These are phyloP conservation scores for Anser brachyrhynchus DNA, from an alignment of 2,113 vertebrate genomes.

Conservation along the genomic window DNA sequence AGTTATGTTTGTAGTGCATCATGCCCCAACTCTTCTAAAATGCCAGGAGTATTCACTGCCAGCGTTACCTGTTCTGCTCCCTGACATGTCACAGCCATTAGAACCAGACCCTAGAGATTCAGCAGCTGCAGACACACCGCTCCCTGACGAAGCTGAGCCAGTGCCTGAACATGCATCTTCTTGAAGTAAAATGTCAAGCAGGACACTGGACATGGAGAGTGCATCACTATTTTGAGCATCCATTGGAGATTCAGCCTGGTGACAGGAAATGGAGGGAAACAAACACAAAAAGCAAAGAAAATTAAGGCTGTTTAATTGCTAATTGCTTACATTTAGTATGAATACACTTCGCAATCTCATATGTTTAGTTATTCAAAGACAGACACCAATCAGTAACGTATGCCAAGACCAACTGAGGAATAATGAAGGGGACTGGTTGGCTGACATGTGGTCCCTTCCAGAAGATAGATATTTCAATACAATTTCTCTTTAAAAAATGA, in stretches of 20 bases:
- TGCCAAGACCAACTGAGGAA: background rate
- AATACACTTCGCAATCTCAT: background rate
- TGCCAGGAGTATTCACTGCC: background rate
- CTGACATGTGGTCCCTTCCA: background rate
- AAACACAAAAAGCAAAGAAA: background rate
- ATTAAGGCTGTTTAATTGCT: background rate
- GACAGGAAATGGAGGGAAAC: background rate
- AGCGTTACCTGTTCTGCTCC: slow-evolving; percentile 84
- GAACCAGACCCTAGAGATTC: slow-evolving; percentile 88
- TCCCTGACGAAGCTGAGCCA: slow-evolving; percentile 86
- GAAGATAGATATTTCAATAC: background rate
- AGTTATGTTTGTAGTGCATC: background rate
- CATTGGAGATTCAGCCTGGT: slow-evolving; percentile 50
- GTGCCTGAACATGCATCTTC: slow-evolving; percentile 87
- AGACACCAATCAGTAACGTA: background rate
- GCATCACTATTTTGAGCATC: slow-evolving; percentile 79
- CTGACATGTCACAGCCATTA: slow-evolving; percentile 80
- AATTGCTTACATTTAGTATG: background rate
- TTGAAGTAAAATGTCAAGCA: slow-evolving; percentile 87
- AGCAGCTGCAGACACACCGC: slow-evolving; percentile 69
- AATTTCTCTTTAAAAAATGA: background rate
- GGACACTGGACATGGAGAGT: slow-evolving; percentile 86
- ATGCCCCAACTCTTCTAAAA: background rate
- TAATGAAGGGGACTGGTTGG: background rate
- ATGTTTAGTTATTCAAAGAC: background rate